Percentiles rank a stretch among this genome's conserved stretches.
Evolutionary conservation across 2,888 invertebrate species (phyloP).

Genomic region (Bombylius major): DNA sequence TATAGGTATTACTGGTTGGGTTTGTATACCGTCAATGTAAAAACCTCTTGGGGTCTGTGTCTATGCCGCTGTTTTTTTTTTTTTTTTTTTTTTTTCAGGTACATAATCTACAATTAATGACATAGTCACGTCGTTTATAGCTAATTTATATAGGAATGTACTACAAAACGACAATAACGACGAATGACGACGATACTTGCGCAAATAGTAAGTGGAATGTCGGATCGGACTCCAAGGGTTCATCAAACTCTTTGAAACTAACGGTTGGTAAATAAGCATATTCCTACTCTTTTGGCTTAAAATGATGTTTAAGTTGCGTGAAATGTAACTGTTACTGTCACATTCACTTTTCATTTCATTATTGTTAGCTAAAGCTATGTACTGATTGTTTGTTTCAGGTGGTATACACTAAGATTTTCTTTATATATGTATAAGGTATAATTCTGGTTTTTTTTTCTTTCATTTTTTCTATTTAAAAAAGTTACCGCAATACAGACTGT

Average conservation of each 20-base stretch:
- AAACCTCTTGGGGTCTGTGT: not conserved
- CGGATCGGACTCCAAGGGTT: not conserved
- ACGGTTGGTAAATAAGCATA: not conserved
- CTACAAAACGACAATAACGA: too few species aligned
- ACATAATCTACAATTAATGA: not conserved
- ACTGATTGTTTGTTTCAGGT: not conserved
- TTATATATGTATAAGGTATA: too few species aligned
- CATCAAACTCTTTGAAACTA: slow-evolving; percentile 3
- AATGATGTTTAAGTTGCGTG: not conserved
- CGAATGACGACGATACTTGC: too few species aligned
- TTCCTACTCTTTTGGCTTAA: not conserved
- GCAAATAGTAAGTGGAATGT: too few species aligned
- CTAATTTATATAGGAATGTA: too few species aligned
- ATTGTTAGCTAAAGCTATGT: not conserved
- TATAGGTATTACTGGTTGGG: not conserved
- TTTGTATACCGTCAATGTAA: not conserved
- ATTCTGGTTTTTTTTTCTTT: too few species aligned
- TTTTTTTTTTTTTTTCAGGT: too few species aligned
- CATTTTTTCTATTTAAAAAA: too few species aligned
- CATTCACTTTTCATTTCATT: not conserved
- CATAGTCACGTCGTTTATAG: not conserved
- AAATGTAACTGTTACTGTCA: not conserved
- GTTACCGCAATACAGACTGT: too few species aligned
- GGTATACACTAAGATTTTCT: too few species aligned
- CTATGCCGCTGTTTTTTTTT: not conserved